Evolutionary conservation across 1,140 invertebrate genomes (phyloP).

Genomic region (Drosophila aff.): DNA sequence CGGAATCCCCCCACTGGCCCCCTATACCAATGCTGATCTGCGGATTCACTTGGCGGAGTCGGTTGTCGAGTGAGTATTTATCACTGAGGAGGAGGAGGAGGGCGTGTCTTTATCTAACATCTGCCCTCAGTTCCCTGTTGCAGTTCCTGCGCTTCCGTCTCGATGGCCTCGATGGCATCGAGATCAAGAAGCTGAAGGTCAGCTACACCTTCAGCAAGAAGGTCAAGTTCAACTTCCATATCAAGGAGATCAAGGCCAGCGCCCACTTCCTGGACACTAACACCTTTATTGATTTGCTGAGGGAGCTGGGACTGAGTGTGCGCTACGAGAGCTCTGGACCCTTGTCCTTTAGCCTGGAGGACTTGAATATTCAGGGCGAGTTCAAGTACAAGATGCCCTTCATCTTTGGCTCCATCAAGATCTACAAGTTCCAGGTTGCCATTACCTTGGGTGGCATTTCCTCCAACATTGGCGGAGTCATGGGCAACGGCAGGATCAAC

Average conservation of each 20-base stretch:
- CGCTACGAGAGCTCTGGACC: constrained; percentile 75
- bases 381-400: constrained; percentile 84
- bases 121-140: constrained; percentile 40
- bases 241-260: constrained; percentile 62
- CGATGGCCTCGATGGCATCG: constrained; percentile 74
- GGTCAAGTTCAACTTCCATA: constrained; percentile 70
- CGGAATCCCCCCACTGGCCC: constrained; percentile 77
- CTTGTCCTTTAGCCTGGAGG: constrained; percentile 60
- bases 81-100: neutral
- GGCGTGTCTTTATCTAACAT: neutral
- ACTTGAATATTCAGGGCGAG: constrained; percentile 73
- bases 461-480: constrained; percentile 75
- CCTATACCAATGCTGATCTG: constrained; percentile 80
- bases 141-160: constrained; percentile 80
- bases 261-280: constrained; percentile 66
- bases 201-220: constrained; percentile 82
- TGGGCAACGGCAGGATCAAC: constrained; percentile 77
- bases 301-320: constrained; percentile 63
- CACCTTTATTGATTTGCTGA: constrained; percentile 67
- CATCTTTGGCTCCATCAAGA: constrained; percentile 80
- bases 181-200: constrained; percentile 76
- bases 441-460: constrained; percentile 63
- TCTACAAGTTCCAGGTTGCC: constrained; percentile 71
- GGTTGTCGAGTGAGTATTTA: constrained; percentile 73
- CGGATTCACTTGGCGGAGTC: constrained; percentile 64